Conservation (phyloP, 2,888 invertebrate species). For the Agelastica alni region DNA sequence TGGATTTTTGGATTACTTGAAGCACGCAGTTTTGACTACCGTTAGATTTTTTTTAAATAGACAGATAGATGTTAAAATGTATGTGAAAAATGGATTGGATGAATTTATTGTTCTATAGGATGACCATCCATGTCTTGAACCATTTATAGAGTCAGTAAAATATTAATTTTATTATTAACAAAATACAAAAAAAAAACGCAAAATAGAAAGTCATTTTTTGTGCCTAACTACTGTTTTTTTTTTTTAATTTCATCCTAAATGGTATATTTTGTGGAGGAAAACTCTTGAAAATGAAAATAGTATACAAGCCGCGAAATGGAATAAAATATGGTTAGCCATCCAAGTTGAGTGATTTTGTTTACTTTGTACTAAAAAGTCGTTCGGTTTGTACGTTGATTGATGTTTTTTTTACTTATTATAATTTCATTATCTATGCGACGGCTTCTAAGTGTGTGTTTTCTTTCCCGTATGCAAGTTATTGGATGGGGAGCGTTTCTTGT, state of each 20-base stretch:
- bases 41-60: slow-evolving; percentile 27
- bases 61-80: slow-evolving; percentile 15
- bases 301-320: no score
- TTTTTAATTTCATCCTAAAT: neutral
- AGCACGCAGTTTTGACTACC: slow-evolving; percentile 17
- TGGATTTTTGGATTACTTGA: slow-evolving; percentile 21
- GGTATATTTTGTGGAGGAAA: neutral
- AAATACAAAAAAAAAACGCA: no score
- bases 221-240: neutral
- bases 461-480: slow-evolving; percentile 45
- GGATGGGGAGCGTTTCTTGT: slow-evolving; percentile 20
- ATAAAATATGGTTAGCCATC: neutral
- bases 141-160: no score
- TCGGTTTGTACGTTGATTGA: slow-evolving; percentile 43
- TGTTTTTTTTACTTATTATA: slow-evolving; percentile 18
- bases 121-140: neutral
- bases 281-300: no score
- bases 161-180: no score
- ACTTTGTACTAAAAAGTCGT: slow-evolving; percentile 20
- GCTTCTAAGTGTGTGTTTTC: slow-evolving; percentile 35
- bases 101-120: slow-evolving; percentile 2
- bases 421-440: slow-evolving; percentile 19
- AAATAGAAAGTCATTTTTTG: no score
- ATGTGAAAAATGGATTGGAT: slow-evolving; percentile 31
- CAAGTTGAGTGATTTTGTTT: slow-evolving; percentile 10